Conservation (phyloP, 2,888 invertebrate genomes). For the Lacanobia wlatinum region DNA sequence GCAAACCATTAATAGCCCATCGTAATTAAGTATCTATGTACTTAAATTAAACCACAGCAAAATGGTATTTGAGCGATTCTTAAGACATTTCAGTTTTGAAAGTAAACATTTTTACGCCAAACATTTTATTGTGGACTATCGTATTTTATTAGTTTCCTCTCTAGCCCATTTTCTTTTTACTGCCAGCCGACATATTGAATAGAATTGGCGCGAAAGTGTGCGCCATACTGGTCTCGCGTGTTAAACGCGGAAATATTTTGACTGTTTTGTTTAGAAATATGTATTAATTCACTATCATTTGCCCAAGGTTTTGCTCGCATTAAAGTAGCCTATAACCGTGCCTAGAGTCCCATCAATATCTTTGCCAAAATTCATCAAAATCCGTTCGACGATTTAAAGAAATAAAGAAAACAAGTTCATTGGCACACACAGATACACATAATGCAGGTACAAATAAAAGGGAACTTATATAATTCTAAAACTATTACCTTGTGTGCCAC, state of each 20-base stretch:
- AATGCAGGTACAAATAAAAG: no score
- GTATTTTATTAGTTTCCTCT: constrained; percentile 81
- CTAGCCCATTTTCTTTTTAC: constrained; percentile 84
- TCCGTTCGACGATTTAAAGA: no score
- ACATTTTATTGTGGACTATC: constrained; percentile 72
- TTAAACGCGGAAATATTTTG: constrained; percentile 29
- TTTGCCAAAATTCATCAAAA: no score
- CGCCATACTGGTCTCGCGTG: constrained; percentile 66
- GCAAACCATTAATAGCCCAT: not conserved
- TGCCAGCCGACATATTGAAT: constrained; percentile 84
- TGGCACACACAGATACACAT: no score
- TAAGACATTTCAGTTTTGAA: constrained; percentile 62
- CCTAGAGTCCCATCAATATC: no score
- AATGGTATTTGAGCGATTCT: constrained; percentile 1
- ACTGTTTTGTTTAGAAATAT: not conserved
- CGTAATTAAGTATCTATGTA: not conserved
- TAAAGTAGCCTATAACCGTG: no score
- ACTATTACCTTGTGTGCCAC: no score
- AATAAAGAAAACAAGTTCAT: no score
- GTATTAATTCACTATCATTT: no score
- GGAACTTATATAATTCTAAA: no score
- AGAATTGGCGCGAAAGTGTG: constrained; percentile 79
- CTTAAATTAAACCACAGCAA: constrained; percentile 4
- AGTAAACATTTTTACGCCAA: constrained; percentile 70
- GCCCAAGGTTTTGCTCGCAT: no score